phyloP scores from a whole-genome alignment of 1,140 invertebrate species.

The Pseudomyrmex concolor region DNA sequence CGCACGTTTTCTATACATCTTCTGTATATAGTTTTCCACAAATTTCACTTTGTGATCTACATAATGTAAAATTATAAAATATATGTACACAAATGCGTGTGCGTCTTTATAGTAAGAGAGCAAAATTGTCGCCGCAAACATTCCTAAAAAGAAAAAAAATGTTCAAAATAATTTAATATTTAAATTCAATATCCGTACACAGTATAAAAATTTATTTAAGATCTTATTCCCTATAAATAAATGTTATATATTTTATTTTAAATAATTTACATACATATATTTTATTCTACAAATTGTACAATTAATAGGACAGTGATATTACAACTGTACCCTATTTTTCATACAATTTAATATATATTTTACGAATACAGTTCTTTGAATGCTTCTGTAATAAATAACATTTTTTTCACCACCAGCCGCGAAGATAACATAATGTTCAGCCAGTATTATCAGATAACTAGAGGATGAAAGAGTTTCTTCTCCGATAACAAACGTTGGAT shows the following conservation, averaged over 20 bases:
- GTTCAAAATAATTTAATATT: neutral
- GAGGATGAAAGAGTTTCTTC: constrained; percentile 13
- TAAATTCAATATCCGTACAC: constrained; percentile 2
- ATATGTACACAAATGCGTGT: constrained; percentile 43
- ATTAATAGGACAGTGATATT: constrained; percentile 24
- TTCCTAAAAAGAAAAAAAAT: constrained; percentile 4
- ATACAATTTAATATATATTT: constrained; percentile 49
- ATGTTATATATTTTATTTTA: constrained; percentile 53
- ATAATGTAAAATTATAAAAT: constrained; percentile 28
- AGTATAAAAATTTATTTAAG: neutral
- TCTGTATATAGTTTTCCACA: neutral
- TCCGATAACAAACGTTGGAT: constrained; percentile 35
- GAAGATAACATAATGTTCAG: constrained; percentile 5
- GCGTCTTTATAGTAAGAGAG: constrained; percentile 37
- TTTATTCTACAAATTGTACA: constrained; percentile 41
- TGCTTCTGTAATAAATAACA: constrained; percentile 26
- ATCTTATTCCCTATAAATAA: neutral
- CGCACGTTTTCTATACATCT: too few species aligned
- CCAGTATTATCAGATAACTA: constrained; percentile 44
- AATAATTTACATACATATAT: constrained; percentile 14
- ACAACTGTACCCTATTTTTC: constrained; percentile 34
- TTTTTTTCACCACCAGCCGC: constrained; percentile 7
- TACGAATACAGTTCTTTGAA: constrained; percentile 27
- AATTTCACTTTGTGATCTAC: constrained; percentile 27
- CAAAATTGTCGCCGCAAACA: neutral